Evolutionary conservation across 2,113 vertebrate genomes (phyloP).

Genomic region (Potamarius usumacintae): DNA sequence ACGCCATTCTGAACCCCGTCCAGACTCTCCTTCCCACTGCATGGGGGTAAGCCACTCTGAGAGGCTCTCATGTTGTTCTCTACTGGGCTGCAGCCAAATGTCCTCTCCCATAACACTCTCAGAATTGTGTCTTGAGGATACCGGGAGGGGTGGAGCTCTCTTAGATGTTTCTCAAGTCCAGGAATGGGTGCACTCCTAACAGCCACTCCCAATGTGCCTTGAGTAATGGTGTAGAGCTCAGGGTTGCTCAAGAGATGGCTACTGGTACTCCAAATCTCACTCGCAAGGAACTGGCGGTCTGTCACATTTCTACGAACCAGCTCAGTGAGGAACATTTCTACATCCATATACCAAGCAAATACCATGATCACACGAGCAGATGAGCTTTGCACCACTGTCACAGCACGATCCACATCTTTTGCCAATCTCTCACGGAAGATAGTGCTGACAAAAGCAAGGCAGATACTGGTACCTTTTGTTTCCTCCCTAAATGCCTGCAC

Average conservation of each 20-base stretch:
- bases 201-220: slow-evolving; percentile 21
- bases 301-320: slow-evolving; percentile 48
- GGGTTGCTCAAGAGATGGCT: slow-evolving; percentile 56
- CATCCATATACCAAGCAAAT: slow-evolving; percentile 47
- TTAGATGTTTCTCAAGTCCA: slow-evolving; percentile 59
- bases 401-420: slow-evolving; percentile 63
- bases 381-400: slow-evolving; percentile 38
- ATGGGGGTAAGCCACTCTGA: slow-evolving; percentile 34
- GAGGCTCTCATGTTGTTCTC: neutral
- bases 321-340: slow-evolving; percentile 59
- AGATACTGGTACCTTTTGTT: slow-evolving; percentile 51
- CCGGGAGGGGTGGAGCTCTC: too few relatives aligned
- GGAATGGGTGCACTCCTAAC: slow-evolving; percentile 66
- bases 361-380: too few relatives aligned
- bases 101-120: too few relatives aligned
- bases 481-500: too few relatives aligned
- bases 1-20: too few relatives aligned
- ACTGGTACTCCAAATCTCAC: slow-evolving; percentile 73
- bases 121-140: too few relatives aligned
- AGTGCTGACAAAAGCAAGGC: slow-evolving; percentile 71
- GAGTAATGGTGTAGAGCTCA: slow-evolving; percentile 59
- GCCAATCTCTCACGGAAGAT: slow-evolving; percentile 61
- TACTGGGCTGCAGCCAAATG: neutral
- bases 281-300: slow-evolving; percentile 1
- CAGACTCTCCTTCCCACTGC: too few relatives aligned